Evolutionary conservation across 2,888 invertebrate species (phyloP), one percentile per base, ranked within the genome.

Genomic region (Megaustenia siamemsis): DNA sequence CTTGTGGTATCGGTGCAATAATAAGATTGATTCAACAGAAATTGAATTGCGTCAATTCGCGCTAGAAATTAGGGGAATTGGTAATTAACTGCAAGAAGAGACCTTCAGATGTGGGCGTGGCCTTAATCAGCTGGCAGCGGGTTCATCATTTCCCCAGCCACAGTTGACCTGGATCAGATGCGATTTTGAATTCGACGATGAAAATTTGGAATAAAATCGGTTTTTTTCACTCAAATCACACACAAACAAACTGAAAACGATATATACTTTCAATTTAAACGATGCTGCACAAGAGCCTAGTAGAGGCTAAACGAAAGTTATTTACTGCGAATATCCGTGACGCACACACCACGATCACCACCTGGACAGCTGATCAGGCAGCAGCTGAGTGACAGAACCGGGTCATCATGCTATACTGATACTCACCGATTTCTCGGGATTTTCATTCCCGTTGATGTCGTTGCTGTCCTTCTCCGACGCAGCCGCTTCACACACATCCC

Each of bases 371-470:
- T 84, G 84, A 84, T 84, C 84, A 84, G 73, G 43, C 69, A 84
- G 84, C 85, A 83, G 86, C 86, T 83, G 86, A 83, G 63, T 75
- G 77, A 35, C 32, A 63, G 71, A 86, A 86, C 40, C 83, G 85
- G 86, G 86, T 86, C 86, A 86, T 40, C n/a, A n/a, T n/a, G n/a
- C n/a, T n/a, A n/a, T n/a, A n/a, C 77, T 60, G 45, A 79, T 76
- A 80, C 85, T 86, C 78, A 87, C 85, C 87, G 81, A 79, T 56
- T 82, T 85, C 56, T 49, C 81, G 24, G 32, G 24, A n/a, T n/a
- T 75, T 71, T 76, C 81, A 32, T 82, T 81, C 78, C 83, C 84
- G 40, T 81, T 69, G 4, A 80, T 81, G 53, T 83, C 75, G 56
- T 66, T 56, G 15, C 56, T 60, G 12, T 56, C 77, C 21, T 35